Evolutionary conservation across 2,113 vertebrate species (phyloP).

Genomic region (Paedocypris sp.): DNA sequence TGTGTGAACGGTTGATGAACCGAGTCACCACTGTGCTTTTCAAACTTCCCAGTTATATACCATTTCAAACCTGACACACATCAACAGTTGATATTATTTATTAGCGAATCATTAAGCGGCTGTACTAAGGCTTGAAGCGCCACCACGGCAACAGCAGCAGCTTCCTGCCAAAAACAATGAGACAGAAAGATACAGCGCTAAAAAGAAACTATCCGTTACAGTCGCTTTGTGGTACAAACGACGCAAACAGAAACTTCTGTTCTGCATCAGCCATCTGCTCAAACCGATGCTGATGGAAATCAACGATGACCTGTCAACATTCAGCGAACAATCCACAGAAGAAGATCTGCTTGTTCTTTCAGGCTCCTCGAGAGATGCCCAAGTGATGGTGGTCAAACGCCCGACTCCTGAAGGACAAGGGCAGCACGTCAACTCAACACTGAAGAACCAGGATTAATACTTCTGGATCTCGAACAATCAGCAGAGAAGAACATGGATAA

Average conservation of each 20-base stretch:
- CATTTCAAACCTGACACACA: neutral
- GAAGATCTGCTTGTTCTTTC: no score
- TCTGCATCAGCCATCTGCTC: neutral
- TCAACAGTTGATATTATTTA: constrained; percentile 10
- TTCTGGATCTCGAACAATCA: no score
- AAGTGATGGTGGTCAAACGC: no score
- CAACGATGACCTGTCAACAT: neutral
- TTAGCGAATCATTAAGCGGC: constrained; percentile 17
- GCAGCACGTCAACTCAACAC: no score
- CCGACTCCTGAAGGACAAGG: no score
- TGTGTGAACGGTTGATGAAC: no score
- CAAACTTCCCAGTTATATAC: no score
- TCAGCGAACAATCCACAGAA: no score
- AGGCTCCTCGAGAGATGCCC: no score
- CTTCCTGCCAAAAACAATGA: neutral
- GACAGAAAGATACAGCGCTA: neutral
- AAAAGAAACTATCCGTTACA: neutral
- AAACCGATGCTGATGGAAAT: neutral
- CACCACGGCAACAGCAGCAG: constrained; percentile 7
- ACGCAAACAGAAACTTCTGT: constrained; percentile 4
- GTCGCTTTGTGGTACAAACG: constrained; percentile 15
- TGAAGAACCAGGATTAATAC: no score
- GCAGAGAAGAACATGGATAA: no score
- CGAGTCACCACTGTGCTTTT: no score
- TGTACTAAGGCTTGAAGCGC: constrained; percentile 25